Percentiles rank a stretch among this genome's conserved stretches.
Conservation (phyloP, 2,113 vertebrate species). For the Buteo buteo region DNA sequence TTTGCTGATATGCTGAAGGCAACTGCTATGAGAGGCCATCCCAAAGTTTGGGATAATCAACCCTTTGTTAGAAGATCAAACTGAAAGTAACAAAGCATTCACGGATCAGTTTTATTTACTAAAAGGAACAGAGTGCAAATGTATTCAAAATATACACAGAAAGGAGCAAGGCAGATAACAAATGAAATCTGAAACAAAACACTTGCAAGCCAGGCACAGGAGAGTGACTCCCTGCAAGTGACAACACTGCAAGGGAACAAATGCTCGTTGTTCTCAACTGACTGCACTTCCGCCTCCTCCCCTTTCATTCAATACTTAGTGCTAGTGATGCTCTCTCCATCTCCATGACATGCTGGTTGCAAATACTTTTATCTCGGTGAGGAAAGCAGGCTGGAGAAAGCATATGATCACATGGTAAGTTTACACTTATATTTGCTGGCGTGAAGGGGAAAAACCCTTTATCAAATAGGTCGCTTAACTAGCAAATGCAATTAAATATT, state of each 20-base stretch:
- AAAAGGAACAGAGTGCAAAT: neutral
- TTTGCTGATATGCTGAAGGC: neutral
- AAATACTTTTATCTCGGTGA: neutral
- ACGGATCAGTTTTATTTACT: neutral
- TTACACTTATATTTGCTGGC: neutral
- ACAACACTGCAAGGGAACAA: neutral
- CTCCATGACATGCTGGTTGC: neutral
- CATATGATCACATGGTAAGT: neutral
- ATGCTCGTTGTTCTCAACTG: neutral
- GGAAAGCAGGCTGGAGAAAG: neutral
- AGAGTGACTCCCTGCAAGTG: neutral
- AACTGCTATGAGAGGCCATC: neutral
- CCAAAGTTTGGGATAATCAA: neutral
- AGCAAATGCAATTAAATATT: neutral
- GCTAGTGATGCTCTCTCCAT: neutral
- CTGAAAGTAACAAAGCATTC: neutral
- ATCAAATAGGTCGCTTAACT: neutral
- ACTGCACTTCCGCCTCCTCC: constrained; percentile 24
- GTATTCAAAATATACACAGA: neutral
- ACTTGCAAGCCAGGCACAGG: neutral
- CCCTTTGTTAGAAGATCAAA: neutral
- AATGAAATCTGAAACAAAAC: neutral
- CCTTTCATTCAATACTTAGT: neutral
- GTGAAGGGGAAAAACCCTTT: neutral
- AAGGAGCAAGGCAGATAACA: neutral